Base-by-base conservation (phyloP, 2,888 invertebrate species). In the Lasioglossum villosulum region DNA sequence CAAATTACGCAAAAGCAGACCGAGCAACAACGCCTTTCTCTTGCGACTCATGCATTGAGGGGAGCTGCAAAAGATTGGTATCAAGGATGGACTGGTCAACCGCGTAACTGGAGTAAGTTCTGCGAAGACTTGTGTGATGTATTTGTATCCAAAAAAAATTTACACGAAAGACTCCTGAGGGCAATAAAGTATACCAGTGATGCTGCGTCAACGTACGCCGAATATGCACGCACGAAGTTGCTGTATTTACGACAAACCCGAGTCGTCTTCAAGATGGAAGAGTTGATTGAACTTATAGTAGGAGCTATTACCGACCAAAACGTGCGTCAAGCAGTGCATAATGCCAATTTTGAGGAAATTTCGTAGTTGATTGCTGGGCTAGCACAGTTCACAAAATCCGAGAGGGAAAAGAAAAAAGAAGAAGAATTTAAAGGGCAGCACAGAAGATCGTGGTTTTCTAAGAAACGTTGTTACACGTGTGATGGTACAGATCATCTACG, bases 161-260 rank as follows among this genome's bases (percentile, higher is more conserved):
- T 59, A 23, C 34, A n/a, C 8, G 30, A 72, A 23, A 56, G 71
- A 1, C 42, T 63, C n/a, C 16, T 19, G 10, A 63, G 59, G 5
- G 78, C 78, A 10, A 16, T 78, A 2, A 23, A n/a, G 2, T 73
- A 59, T 14, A 45, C n/a, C 0, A 78, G 63, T 27, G 63, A 78
- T 10, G 23, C 12, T 4, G 72, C 72, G 2, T 8, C 16, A 8
- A 70, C 77, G 8, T 70, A 77, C 52, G 48, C 8, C 2, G 68
- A 74, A 19, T 78, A 78, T 8, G 78, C 78, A 19, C 52, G 71
- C 6, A 78, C 12, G 4, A 78, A 78, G 37, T 39, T 78, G 4
- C 0, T 19, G 23, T 78, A 78, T 19, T 4, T 71, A 4, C 39
- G 52, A 19, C 56, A 78, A 39, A 71, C 78, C 16, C 78, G 39